Evolutionary conservation across 2,113 vertebrate species (phyloP).

Genomic region (Xenotilapia leptura): DNA sequence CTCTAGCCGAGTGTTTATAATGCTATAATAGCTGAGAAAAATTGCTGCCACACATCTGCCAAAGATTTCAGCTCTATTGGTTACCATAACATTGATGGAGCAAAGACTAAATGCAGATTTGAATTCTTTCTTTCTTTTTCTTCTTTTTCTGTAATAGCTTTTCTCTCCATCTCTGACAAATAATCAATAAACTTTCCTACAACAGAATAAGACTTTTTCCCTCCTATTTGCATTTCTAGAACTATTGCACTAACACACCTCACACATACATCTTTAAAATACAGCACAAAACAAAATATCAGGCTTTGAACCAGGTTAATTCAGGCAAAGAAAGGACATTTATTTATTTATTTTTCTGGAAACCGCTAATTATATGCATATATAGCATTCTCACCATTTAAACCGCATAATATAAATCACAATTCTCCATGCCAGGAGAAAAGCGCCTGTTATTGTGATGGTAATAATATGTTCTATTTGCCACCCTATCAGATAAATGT

Average conservation of each 20-base stretch:
- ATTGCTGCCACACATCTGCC: slow-evolving; percentile 83
- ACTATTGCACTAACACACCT: not conserved
- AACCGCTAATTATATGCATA: not conserved
- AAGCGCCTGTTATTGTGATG: slow-evolving; percentile 30
- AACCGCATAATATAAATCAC: slow-evolving; percentile 31
- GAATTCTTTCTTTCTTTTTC: not conserved
- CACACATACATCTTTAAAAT: not conserved
- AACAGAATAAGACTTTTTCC: not conserved
- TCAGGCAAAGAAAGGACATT: not conserved
- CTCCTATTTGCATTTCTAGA: not conserved
- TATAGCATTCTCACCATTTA: slow-evolving; percentile 16
- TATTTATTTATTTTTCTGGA: not conserved
- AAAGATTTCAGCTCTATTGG: slow-evolving; percentile 65
- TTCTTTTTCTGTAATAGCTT: not conserved
- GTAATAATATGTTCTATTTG: slow-evolving; percentile 53
- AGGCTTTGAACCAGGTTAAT: not conserved
- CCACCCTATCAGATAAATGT: slow-evolving; percentile 48
- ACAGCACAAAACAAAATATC: not conserved
- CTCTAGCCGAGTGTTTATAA: slow-evolving; percentile 98
- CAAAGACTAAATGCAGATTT: slow-evolving; percentile 37
- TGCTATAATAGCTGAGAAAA: slow-evolving; percentile 96
- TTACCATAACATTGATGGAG: slow-evolving; percentile 40
- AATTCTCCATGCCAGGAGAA: slow-evolving; percentile 20
- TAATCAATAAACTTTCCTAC: not conserved
- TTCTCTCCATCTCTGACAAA: slow-evolving; percentile 4